A percentile compares a stretch with the other conserved stretches of the same genome.
Conservation (phyloP, 2,888 invertebrate species). For the Troides aeacus region DNA sequence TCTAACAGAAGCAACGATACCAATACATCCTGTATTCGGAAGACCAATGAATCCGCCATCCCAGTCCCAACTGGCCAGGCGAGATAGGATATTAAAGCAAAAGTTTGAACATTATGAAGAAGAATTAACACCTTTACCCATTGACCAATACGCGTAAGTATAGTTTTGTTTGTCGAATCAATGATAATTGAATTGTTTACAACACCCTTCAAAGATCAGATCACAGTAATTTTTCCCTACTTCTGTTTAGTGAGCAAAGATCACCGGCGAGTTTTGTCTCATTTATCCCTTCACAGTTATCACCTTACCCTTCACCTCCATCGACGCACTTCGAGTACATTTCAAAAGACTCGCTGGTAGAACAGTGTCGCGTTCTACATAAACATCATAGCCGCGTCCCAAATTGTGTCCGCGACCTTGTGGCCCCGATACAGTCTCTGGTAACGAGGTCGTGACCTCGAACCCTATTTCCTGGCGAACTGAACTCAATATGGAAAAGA, state of each 20-base stretch:
- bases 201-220: too few species aligned
- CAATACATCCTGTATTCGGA: slow-evolving; percentile 61
- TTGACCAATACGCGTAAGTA: slow-evolving; percentile 64
- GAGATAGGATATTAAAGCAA: slow-evolving; percentile 41
- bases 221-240: too few species aligned
- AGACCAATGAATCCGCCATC: slow-evolving; percentile 42
- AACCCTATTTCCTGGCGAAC: background rate
- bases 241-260: too few species aligned
- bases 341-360: background rate
- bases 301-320: too few species aligned
- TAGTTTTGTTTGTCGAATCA: background rate
- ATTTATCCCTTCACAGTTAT: too few species aligned
- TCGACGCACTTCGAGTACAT: too few species aligned
- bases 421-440: slow-evolving; percentile 1
- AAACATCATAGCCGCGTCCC: background rate
- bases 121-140: slow-evolving; percentile 55
- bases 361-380: slow-evolving; percentile 7
- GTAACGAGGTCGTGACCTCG: background rate
- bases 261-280: too few species aligned
- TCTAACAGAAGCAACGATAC: slow-evolving; percentile 44
- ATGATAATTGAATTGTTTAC: too few species aligned
- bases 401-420: slow-evolving; percentile 1
- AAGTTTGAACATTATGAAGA: slow-evolving; percentile 53
- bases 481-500: background rate
- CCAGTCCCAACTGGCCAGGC: slow-evolving; percentile 37